Evolutionary conservation across 1,140 invertebrate species (phyloP), one percentile per base, ranked within the genome.

Genomic region (Riptortus pedestris): DNA sequence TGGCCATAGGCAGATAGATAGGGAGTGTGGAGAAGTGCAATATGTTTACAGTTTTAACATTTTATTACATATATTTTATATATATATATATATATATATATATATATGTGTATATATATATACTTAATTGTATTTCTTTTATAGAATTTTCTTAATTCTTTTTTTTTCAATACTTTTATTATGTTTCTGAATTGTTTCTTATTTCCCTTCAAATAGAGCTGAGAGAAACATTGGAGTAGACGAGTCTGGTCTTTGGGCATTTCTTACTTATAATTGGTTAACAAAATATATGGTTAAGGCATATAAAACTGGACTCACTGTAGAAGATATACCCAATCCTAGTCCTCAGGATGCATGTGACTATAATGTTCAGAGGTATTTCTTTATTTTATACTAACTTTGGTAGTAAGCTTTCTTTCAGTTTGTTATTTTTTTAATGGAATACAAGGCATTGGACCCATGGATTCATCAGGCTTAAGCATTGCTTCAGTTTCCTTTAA

Each of bases 221-320:
- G 66, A 69, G 65, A 67, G 69, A 64, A 73, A 70, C 26, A 73
- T 80, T 63, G 74, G 77, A 0, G 71, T 79, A 9, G 78, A 81
- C 51, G 71, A 73, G 29, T 75, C 78, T n/a, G 78, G 78, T 9
- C 74, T 79, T 55, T 75, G 80, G 66, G 81, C 79, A 2, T 79
- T 80, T 58, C 72, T 81, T 7, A 79, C 79, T 18, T 80, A 79
- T 65, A 77, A 78, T 14, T 85, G 83, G 83, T 71, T 85, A 67
- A 79, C 78, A 1, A 72, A 71, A 7, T 77, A 81, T 31, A 78
- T 85, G 73, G 78, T 75, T 73, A 75, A 75, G 45, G 77, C 82
- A 1, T 83, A 81, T 68, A 74, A 74, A 65, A 72, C 75, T 69
- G 74, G 80, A 63, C 70, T 80, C 7, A 69, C 66, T 0, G 65